phyloP scores from a whole-genome alignment of 2,888 invertebrate species.

The Hyalella azteca region DNA sequence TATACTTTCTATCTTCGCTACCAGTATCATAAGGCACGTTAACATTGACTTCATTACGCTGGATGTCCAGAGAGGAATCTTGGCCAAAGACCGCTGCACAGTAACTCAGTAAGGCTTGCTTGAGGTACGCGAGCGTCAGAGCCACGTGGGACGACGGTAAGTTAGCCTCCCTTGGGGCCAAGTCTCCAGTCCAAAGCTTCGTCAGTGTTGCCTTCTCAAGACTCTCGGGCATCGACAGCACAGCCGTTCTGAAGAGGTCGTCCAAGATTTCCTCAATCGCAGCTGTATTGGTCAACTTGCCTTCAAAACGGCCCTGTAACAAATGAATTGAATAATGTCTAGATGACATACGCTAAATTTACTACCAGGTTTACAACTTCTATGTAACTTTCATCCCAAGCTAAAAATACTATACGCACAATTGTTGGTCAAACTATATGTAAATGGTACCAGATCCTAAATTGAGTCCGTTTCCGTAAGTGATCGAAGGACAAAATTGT shows the following conservation, averaged over 20 bases:
- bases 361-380: too few relatives aligned
- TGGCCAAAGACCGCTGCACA: background rate
- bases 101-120: background rate
- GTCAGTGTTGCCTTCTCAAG: constrained; percentile 10
- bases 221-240: background rate
- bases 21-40: too few relatives aligned
- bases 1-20: background rate
- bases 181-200: background rate
- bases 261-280: background rate
- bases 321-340: background rate
- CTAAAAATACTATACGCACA: too few relatives aligned
- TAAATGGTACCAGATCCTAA: too few relatives aligned
- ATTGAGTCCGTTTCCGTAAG: too few relatives aligned
- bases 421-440: too few relatives aligned
- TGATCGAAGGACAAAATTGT: too few relatives aligned
- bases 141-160: constrained; percentile 17
- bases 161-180: background rate
- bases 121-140: background rate
- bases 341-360: too few relatives aligned
- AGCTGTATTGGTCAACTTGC: background rate
- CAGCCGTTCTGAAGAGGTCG: background rate
- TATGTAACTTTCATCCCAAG: too few relatives aligned
- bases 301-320: constrained; percentile 13
- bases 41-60: too few relatives aligned
- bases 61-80: background rate